phyloP scores from a whole-genome alignment of 2,888 invertebrate species.

The Merodon equestris region DNA sequence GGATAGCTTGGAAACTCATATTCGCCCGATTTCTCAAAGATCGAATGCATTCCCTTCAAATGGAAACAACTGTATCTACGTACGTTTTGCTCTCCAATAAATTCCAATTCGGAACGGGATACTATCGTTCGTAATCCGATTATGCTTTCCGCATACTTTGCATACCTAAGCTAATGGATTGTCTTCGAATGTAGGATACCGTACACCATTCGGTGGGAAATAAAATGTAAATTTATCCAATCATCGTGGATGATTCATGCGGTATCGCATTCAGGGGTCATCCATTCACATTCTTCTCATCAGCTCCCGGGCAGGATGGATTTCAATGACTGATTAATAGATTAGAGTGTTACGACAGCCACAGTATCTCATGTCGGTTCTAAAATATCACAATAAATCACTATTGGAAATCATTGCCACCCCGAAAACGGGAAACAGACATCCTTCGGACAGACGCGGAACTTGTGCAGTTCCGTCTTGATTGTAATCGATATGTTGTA shows the following conservation, averaged over 20 bases:
- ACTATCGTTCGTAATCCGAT: too few species aligned
- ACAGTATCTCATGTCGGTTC: conserved; percentile 31
- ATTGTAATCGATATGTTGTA: conserved; percentile 54
- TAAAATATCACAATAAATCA: conserved; percentile 52
- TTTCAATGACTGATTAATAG: conserved; percentile 64
- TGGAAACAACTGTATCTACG: too few species aligned
- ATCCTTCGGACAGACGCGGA: conserved; percentile 6
- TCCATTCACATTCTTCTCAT: conserved; percentile 4
- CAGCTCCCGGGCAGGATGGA: conserved; percentile 39
- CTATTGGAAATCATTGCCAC: conserved; percentile 13
- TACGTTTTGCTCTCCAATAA: too few species aligned
- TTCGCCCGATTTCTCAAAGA: too few species aligned
- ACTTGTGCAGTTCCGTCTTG: conserved; percentile 26
- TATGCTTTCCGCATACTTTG: too few species aligned
- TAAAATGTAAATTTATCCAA: conserved; percentile 47
- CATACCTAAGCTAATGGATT: too few species aligned
- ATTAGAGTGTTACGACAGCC: conserved; percentile 53
- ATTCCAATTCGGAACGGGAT: too few species aligned
- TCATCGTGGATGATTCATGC: conserved; percentile 23
- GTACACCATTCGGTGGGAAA: neutral
- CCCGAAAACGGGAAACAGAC: conserved; percentile 21
- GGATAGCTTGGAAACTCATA: too few species aligned
- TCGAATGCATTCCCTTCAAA: too few species aligned
- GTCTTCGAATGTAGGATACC: too few species aligned
- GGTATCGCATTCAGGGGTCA: neutral